A percentile compares a stretch with the other conserved stretches of the same genome.
phyloP scores from a whole-genome alignment of 2,888 invertebrate genomes.

The Molorchus minor region DNA sequence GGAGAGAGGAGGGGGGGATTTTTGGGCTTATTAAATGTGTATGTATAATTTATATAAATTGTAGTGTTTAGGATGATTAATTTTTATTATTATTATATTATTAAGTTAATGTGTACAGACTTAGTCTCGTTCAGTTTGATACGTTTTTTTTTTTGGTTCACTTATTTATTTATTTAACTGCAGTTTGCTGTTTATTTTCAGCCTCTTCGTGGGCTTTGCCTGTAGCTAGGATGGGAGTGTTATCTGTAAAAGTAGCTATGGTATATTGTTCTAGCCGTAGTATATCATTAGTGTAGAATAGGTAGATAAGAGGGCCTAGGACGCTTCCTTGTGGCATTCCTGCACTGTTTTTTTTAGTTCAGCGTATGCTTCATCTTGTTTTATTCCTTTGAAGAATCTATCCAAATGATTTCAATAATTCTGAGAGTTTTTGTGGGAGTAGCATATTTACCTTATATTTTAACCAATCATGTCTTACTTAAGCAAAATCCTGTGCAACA shows the following conservation, averaged over 20 bases:
- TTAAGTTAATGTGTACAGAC: neutral
- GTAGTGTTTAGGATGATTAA: no score
- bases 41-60: no score
- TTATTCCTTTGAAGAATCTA: constrained; percentile 33
- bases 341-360: neutral
- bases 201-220: neutral
- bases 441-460: constrained; percentile 26
- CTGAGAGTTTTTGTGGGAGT: constrained; percentile 19
- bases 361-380: neutral
- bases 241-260: neutral
- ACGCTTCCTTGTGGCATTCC: neutral
- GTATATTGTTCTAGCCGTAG: neutral
- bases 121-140: neutral
- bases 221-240: neutral
- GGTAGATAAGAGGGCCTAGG: neutral
- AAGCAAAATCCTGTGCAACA: constrained; percentile 35
- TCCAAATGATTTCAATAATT: constrained; percentile 28
- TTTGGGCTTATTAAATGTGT: no score
- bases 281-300: neutral
- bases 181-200: neutral
- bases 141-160: neutral
- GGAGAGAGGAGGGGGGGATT: no score
- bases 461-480: constrained; percentile 32
- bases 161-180: neutral
- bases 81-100: no score